Conservation (phyloP, 2,888 invertebrate genomes). For the Drosophila vallismaia region DNA sequence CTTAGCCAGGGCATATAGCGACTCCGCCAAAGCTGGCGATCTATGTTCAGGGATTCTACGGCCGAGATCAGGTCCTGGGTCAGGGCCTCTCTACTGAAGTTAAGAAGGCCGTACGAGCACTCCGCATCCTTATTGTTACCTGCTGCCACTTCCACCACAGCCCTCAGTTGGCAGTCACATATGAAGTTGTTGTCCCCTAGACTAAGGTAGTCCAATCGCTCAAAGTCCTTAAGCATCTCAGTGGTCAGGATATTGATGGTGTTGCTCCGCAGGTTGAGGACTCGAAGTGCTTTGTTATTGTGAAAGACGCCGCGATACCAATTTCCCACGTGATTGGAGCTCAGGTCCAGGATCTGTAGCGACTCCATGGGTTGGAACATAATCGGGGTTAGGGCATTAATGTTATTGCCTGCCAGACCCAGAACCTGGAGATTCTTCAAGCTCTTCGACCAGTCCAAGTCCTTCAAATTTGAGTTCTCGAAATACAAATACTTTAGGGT, state of each 20-base stretch:
- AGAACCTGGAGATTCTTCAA: constrained; percentile 84
- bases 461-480: constrained; percentile 83
- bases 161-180: constrained; percentile 86
- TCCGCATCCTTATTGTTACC: constrained; percentile 73
- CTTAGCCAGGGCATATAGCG: constrained; percentile 48
- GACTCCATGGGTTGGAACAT: constrained; percentile 81
- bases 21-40: constrained; percentile 37
- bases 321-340: constrained; percentile 85
- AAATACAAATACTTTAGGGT: constrained; percentile 84
- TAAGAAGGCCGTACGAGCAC: constrained; percentile 60
- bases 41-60: constrained; percentile 16
- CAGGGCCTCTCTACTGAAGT: constrained; percentile 18
- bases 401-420: constrained; percentile 85
- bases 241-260: constrained; percentile 86
- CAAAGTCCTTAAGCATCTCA: constrained; percentile 86
- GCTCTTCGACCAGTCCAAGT: constrained; percentile 82
- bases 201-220: constrained; percentile 83
- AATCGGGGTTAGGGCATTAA: constrained; percentile 79
- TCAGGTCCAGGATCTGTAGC: constrained; percentile 85
- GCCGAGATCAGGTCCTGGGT: not conserved
- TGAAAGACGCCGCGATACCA: constrained; percentile 85
- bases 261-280: constrained; percentile 85
- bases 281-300: constrained; percentile 82
- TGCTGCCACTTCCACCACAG: constrained; percentile 84
- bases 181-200: constrained; percentile 86